Base-by-base conservation (phyloP, 2,888 invertebrate species). In the Chrysolina haemoptera region DNA sequence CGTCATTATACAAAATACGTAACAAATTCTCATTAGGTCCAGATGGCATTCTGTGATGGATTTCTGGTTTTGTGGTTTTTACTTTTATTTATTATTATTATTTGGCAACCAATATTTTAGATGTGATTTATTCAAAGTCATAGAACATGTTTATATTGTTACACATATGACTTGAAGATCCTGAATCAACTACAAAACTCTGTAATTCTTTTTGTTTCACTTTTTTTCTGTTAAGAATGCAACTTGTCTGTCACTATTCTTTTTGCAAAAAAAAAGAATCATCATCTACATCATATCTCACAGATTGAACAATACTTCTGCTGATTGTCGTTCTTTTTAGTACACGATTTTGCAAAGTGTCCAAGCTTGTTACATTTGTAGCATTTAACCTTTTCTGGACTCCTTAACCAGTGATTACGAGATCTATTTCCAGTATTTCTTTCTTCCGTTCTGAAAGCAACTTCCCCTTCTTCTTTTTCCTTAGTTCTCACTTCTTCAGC, bases 161-260 rank as follows among this genome's bases (percentile, higher is more conserved):
- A 46, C 50, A 46, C 70, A 74, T 71, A 53, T 74, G 74, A 12
- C 67, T 62, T 16, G 71, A 66, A n/a, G 27, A 59, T 14, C 68
- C 71, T 46, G 46, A 46, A 46, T 46, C 46, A 14, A 46, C 46
- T 46, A 46, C 46, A 46, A 46, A 46, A 46, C 46, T 46, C n/a
- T 46, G 46, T 6, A 46, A 46, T 46, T 12, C n/a, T 46, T 46
- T 46, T 46, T 12, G 12, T 46, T 46, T 14, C 14, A 46, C n/a
- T 46, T 46, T n/a, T n/a, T n/a, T n/a, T 46, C 46, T 14, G 14
- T 46, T 14, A 46, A 46, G 53, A 69, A 69, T 16, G 63, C 66
- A 14, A 71, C 43, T 67, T 65, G 10, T 14, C 40, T 46, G 27
- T 66, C 46, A 46, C n/a, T n/a, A 14, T 46, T 46, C 43, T 14